Conservation (phyloP, 2,113 vertebrate species). For the Alligator mississippiensis region DNA sequence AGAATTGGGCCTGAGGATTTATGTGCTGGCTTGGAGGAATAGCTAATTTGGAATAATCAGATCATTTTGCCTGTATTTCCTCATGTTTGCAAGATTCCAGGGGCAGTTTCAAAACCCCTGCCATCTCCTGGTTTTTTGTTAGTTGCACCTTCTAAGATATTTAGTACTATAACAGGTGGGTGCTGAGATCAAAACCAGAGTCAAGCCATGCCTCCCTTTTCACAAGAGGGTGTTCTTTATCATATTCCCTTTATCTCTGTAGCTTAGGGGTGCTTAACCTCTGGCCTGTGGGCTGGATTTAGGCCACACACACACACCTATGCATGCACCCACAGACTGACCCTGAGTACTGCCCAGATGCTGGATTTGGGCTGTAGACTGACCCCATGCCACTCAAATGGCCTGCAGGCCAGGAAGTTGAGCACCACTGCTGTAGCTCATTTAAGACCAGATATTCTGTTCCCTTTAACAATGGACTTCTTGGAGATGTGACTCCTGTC, state of each 20-base stretch:
- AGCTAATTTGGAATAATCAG: neutral
- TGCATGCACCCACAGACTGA: too few species aligned
- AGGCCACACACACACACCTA: too few species aligned
- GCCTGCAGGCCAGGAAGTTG: too few species aligned
- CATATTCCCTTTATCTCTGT: too few species aligned
- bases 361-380: too few species aligned
- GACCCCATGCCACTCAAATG: too few species aligned
- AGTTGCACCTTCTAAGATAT: neutral
- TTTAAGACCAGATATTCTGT: neutral
- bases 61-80: slow-evolving; percentile 27
- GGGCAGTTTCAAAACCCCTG: neutral
- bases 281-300: too few species aligned
- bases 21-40: slow-evolving; percentile 3
- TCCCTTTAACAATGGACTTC: neutral
- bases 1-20: neutral
- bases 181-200: neutral
- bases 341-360: too few species aligned
- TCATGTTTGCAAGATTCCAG: slow-evolving; percentile 7
- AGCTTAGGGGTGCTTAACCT: too few species aligned
- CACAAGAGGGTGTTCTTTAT: neutral
- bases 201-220: neutral
- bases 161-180: neutral
- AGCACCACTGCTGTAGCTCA: too few species aligned
- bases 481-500: neutral
- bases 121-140: slow-evolving; percentile 13